phyloP scores from a whole-genome alignment of 92 coral and sea anemone species.

The Palythoa caribaeorum region DNA sequence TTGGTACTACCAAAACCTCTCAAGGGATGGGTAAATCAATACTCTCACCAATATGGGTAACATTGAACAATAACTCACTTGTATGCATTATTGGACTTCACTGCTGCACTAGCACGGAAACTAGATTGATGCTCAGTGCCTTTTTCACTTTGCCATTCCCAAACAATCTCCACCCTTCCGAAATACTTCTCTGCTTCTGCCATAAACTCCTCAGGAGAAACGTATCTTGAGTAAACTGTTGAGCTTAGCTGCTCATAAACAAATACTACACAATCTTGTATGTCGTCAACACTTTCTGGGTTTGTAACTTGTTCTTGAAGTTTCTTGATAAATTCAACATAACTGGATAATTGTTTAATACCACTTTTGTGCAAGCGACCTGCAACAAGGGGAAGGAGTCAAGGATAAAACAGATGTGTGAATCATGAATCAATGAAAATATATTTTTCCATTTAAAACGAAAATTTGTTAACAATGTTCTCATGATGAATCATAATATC shows the following conservation, averaged over 20 bases:
- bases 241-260: constrained; percentile 66
- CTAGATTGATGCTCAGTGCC: constrained; percentile 54
- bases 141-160: constrained; percentile 79
- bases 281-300: constrained; percentile 64
- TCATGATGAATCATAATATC: too few species aligned
- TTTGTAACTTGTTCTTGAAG: constrained; percentile 56
- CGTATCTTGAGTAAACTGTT: constrained; percentile 59
- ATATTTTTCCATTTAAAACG: background rate
- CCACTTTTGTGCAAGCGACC: constrained; percentile 85
- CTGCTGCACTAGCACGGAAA: constrained; percentile 63
- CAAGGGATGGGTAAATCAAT: background rate
- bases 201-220: constrained; percentile 65
- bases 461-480: too few species aligned
- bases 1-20: background rate
- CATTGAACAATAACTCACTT: constrained; percentile 46
- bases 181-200: constrained; percentile 65
- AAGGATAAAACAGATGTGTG: background rate
- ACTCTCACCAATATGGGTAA: background rate
- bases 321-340: constrained; percentile 64
- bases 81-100: constrained; percentile 68
- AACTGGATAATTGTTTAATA: constrained; percentile 69
- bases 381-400: constrained; percentile 8
- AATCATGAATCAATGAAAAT: background rate
- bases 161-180: constrained; percentile 65
- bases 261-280: constrained; percentile 64